Evolutionary conservation across 2,888 invertebrate species (phyloP).

Genomic region (Anticlea derivata): DNA sequence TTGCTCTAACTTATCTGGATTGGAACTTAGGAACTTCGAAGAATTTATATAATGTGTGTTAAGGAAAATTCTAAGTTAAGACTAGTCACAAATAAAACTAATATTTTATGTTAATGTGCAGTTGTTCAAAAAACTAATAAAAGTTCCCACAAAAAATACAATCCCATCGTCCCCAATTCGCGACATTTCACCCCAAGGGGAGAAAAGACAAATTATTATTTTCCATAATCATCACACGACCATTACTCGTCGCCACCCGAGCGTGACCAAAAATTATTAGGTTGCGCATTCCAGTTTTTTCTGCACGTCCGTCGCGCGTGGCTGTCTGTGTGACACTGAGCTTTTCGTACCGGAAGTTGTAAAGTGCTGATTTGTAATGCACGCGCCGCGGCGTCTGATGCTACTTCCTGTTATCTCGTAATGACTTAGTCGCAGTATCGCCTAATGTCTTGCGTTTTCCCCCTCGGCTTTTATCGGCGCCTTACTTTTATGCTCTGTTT

Average conservation of each 20-base stretch:
- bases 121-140: conserved; percentile 30
- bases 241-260: conserved; percentile 67
- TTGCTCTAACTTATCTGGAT: too few relatives aligned
- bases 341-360: conserved; percentile 74
- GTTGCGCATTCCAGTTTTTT: conserved; percentile 52
- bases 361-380: conserved; percentile 85
- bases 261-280: conserved; percentile 77
- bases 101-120: too few relatives aligned
- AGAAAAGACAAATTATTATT: conserved; percentile 78
- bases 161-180: conserved; percentile 53
- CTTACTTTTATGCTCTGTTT: conserved; percentile 78
- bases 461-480: conserved; percentile 46
- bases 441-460: conserved; percentile 47
- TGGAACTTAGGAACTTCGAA: too few relatives aligned
- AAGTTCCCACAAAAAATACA: conserved; percentile 50
- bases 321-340: conserved; percentile 61
- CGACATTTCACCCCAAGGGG: conserved; percentile 49
- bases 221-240: conserved; percentile 79
- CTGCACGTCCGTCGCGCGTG: conserved; percentile 63
- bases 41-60: too few relatives aligned
- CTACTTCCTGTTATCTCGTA: conserved; percentile 74
- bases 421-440: conserved; percentile 58
- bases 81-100: too few relatives aligned
- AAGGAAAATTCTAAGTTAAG: too few relatives aligned
- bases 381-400: conserved; percentile 81